Base-by-base conservation (phyloP, 1,140 invertebrate genomes). In the Hycleus cichorii region DNA sequence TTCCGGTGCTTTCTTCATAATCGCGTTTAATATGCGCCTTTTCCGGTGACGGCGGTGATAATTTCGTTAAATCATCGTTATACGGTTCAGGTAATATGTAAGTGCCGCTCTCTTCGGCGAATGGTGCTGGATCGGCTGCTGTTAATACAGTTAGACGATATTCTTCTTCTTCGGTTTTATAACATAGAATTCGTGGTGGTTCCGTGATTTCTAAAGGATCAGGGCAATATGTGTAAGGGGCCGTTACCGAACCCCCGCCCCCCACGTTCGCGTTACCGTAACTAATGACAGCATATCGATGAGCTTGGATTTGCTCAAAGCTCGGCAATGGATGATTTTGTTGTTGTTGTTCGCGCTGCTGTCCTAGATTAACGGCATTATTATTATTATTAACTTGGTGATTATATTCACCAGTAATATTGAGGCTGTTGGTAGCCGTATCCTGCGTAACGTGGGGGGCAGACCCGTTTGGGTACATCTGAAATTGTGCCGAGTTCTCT, bases 381-480 rank as follows among this genome's bases (percentile, higher is more conserved):
- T n/a, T 6, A 49, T 45, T 2, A 43, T 4, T 25, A 47, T 39
- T 27, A 51, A 24, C 42, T 59, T 73, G 69, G 69, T 74, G 42
- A 32, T 32, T 32, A 7, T 46, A 70, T 74, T 83, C 83, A 83
- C 84, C 84, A 86, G 80, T 85, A 86, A 80, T 83, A 85, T 74
- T 84, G 82, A 75, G 78, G 79, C 75, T 84, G 83, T 76, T 84
- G 83, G 80, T 83, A 82, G 80, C 80, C 81, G 81, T 86, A 86
- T 82, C 83, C 82, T 85, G 84, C 81, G 81, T 85, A 87, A 86
- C 84, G 85, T 87, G 84, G 85, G 85, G 85, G 86, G 85, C 82
- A 82, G 82, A 83, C 78, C 76, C 85, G 85, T 87, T 87, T 87
- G 85, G 85, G 85, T 87, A 85, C 76, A 75, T 80, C 79, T 80